These are phyloP conservation scores for Mystacornis crossleyi DNA, from an alignment of 2,113 vertebrate species.

Conservation along the genomic window DNA sequence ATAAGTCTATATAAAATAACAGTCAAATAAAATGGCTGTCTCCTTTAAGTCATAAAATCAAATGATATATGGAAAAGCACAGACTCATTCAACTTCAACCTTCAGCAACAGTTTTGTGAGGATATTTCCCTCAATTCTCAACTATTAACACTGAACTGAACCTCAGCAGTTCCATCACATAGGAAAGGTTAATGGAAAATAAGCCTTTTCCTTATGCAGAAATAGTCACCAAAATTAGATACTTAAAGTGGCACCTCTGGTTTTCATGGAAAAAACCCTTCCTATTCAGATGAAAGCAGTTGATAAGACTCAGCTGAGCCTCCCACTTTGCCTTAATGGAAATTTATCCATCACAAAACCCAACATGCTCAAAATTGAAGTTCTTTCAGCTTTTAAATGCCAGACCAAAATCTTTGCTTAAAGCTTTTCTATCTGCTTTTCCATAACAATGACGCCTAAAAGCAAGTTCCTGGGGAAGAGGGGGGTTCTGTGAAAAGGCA, in stretches of 20 bases:
- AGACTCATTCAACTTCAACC: not conserved
- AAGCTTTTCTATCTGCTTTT: not conserved
- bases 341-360: not conserved
- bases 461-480: not conserved
- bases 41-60: slow-evolving; percentile 11
- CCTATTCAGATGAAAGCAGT: not conserved
- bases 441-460: not conserved
- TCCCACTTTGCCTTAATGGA: not conserved
- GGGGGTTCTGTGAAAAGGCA: not conserved
- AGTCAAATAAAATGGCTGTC: not conserved
- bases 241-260: not conserved
- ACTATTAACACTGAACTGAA: not conserved
- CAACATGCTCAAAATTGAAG: fast-evolving
- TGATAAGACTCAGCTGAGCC: not conserved
- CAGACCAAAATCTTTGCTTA: not conserved
- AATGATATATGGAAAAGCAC: not conserved
- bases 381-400: not conserved
- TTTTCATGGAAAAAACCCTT: not conserved
- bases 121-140: not conserved
- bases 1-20: not conserved
- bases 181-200: not conserved
- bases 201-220: not conserved
- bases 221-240: not conserved
- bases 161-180: not conserved
- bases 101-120: not conserved